Conservation (phyloP, 1,140 invertebrate genomes). For the Lepidurus arcticus region DNA sequence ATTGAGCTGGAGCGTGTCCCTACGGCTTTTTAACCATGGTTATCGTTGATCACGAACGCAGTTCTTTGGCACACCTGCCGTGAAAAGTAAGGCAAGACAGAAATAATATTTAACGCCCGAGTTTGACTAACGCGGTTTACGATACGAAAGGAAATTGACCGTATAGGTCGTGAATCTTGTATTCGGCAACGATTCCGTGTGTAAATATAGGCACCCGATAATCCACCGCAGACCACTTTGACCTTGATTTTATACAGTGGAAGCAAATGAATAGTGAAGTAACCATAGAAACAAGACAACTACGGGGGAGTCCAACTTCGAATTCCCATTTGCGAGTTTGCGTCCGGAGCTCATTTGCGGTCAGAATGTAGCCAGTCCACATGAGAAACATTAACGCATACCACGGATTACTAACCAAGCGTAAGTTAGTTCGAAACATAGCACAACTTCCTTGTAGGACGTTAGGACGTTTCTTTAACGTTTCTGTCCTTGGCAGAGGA, state of each 20-base stretch:
- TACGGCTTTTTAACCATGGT: constrained; percentile 11
- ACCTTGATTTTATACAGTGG: not conserved
- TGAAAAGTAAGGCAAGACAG: not conserved
- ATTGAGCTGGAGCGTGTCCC: constrained; percentile 18
- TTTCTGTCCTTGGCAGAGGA: constrained; percentile 13
- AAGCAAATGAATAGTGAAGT: not conserved
- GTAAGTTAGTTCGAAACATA: not conserved
- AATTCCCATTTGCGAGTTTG: not conserved
- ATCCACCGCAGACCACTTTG: not conserved
- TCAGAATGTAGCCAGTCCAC: not conserved
- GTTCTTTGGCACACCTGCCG: constrained; percentile 20
- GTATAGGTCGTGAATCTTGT: not conserved
- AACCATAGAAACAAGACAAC: not conserved
- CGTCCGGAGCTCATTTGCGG: not conserved
- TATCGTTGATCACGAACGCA: not conserved
- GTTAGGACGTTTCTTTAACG: not conserved
- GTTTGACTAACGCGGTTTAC: not conserved
- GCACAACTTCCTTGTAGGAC: not conserved
- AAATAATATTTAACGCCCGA: not conserved
- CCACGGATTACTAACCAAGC: not conserved
- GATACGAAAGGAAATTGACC: not conserved
- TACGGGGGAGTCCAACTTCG: not conserved
- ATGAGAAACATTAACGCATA: constrained; percentile 5
- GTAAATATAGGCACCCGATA: not conserved
- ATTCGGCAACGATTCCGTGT: not conserved